Evolutionary conservation across 2,113 vertebrate species (phyloP), one percentile per base, ranked within the genome.

Genomic region (Rhipidura dahli): DNA sequence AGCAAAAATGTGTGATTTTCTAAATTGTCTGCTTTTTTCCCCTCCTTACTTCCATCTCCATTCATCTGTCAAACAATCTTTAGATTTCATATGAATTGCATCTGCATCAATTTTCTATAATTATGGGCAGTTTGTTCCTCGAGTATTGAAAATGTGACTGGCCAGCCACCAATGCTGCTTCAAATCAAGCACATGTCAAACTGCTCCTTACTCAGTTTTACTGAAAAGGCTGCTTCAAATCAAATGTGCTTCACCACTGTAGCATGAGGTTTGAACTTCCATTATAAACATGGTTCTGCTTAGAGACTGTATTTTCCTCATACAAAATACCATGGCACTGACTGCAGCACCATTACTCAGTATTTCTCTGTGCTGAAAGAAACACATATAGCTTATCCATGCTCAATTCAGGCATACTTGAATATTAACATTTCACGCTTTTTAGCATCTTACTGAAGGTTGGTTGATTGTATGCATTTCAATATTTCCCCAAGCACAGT

Each of bases 1-100:
- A 92, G 81, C 13, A 95, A 79, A 97, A 97, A 93, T 37, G 50
- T 89, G 77, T 49, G 35, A 86, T 93, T 85, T 95, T 95, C 72
- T 70, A 81, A 73, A 92, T 69, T 68, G 35, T 59, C 81, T 90
- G 42, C 56, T 53, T 71, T 40, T 88, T 89, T 81, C 6, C 6
- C 22, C 87, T 90, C 57, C 87, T 87, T 64, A 77, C 83, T 95
- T 82, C 86, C 72, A 75, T 44, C 69, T 95, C 82, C 88, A 90
- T 50, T 90, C 89, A 94, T 50, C 83, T 80, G 37, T 70, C 85
- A 88, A 75, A 73, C 91, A 82, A 70, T 87, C 92, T 77, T 84
- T 84, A 91, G 44, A 91, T 80, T 90, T 91, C 33, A 13, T 68
- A 68, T 54, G 30, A 83, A 68, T 57, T 79, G 70, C 72, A 93